Percentiles rank a stretch among this genome's conserved stretches.
phyloP scores from a whole-genome alignment of 23 tunicate genomes.

The Ascidia mentula region DNA sequence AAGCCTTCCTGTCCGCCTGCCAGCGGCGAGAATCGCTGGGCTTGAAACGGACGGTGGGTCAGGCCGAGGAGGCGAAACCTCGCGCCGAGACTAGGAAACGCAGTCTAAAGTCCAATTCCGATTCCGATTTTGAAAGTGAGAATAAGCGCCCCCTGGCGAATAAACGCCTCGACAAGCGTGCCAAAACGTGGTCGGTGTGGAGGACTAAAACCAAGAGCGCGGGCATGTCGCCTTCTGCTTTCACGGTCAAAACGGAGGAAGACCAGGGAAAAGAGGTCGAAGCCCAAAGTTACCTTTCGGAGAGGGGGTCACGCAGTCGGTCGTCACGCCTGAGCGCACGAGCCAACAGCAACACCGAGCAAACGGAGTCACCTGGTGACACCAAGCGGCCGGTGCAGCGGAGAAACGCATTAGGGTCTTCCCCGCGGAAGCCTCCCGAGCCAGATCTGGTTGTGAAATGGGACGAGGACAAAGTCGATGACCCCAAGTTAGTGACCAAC shows the following conservation, averaged over 20 bases:
- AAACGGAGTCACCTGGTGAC: no score
- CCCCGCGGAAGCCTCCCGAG: neutral
- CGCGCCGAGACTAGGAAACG: slow-evolving; percentile 29
- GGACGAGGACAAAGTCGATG: slow-evolving; percentile 30
- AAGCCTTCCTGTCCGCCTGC: slow-evolving; percentile 28
- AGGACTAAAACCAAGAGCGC: slow-evolving; percentile 14
- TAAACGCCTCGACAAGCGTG: neutral
- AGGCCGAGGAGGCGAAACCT: neutral
- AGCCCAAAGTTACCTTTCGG: neutral
- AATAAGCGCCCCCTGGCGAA: neutral
- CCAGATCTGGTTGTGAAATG: slow-evolving; percentile 35
- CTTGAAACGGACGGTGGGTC: neutral
- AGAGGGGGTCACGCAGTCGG: neutral
- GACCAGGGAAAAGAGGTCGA: neutral
- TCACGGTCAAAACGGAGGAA: slow-evolving; percentile 25
- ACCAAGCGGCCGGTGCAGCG: neutral
- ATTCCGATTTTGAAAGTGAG: slow-evolving; percentile 33
- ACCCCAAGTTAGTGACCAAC: neutral
- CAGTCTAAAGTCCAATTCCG: slow-evolving; percentile 6
- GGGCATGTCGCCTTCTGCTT: slow-evolving; percentile 28
- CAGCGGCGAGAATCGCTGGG: slow-evolving; percentile 26
- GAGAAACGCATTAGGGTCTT: neutral
- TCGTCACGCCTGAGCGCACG: neutral
- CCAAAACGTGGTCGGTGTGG: slow-evolving; percentile 9
- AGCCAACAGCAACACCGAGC: neutral